A percentile compares a stretch with the other conserved stretches of the same genome.
Evolutionary conservation across 1,140 invertebrate genomes (phyloP).

Genomic region (Leptinotarsa undecemlineata): DNA sequence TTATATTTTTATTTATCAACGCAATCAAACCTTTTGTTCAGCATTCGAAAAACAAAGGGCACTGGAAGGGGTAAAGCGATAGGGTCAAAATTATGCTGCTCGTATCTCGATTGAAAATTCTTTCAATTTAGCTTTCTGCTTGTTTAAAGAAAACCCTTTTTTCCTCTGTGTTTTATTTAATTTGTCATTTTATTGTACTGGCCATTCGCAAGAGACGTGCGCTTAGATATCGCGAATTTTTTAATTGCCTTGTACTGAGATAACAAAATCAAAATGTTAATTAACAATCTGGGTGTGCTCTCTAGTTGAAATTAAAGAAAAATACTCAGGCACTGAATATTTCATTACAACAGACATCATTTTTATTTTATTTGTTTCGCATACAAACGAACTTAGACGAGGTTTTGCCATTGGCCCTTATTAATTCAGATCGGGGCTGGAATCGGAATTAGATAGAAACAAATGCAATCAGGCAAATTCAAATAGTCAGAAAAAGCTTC

Average conservation of each 20-base stretch:
- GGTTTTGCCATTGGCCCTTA: neutral
- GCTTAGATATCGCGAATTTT: constrained; percentile 49
- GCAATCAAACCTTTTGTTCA: constrained; percentile 28
- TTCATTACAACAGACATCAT: constrained; percentile 31
- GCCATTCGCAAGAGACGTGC: constrained; percentile 43
- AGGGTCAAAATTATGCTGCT: constrained; percentile 30
- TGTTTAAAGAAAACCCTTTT: constrained; percentile 47
- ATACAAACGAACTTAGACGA: constrained; percentile 26
- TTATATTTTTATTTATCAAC: constrained; percentile 33
- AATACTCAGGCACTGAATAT: constrained; percentile 39
- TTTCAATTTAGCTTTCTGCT: constrained; percentile 33
- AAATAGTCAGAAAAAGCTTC: neutral
- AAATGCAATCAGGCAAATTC: neutral
- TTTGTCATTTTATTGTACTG: constrained; percentile 51
- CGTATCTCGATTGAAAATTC: constrained; percentile 33
- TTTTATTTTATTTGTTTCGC: constrained; percentile 32
- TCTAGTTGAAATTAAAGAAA: constrained; percentile 52
- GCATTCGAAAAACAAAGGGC: constrained; percentile 20
- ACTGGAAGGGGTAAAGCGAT: constrained; percentile 18
- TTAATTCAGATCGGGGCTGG: neutral
- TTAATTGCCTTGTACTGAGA: constrained; percentile 52
- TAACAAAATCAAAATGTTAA: constrained; percentile 56
- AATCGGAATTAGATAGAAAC: neutral
- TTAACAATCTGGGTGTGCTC: constrained; percentile 53
- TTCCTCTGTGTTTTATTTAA: constrained; percentile 46